Conservation (phyloP, 2,113 vertebrate species). For the Trichechus manatus region DNA sequence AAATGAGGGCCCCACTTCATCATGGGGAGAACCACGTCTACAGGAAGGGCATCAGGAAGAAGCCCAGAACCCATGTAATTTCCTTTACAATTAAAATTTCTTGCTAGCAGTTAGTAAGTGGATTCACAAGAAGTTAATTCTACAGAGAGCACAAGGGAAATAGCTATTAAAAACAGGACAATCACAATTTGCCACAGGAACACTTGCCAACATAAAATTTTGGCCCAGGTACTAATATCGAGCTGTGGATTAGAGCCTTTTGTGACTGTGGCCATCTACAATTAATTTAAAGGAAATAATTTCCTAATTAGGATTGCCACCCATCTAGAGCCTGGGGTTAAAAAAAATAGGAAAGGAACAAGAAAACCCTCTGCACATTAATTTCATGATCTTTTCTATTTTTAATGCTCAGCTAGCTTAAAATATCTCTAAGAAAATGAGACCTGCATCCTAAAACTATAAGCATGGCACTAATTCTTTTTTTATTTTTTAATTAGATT, state of each 20-base stretch:
- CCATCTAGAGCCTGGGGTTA: constrained; percentile 60
- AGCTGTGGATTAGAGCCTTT: background rate
- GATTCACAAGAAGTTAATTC: constrained; percentile 57
- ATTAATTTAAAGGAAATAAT: constrained; percentile 61
- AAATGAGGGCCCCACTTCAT: background rate
- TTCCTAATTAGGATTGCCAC: constrained; percentile 54
- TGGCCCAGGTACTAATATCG: constrained; percentile 44
- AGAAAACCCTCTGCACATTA: background rate
- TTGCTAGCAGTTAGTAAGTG: constrained; percentile 56
- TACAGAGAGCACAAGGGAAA: constrained; percentile 48
- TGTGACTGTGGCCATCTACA: constrained; percentile 38
- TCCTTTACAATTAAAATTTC: constrained; percentile 72
- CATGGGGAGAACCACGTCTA: background rate
- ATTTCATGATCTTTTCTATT: constrained; percentile 34
- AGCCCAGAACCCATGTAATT: constrained; percentile 47
- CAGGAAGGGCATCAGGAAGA: background rate
- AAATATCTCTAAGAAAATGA: constrained; percentile 43
- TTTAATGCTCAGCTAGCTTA: constrained; percentile 55
- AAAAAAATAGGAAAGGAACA: background rate
- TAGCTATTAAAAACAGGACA: constrained; percentile 72
- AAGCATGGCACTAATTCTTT: background rate
- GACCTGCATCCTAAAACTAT: constrained; percentile 18
- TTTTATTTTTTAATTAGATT: constrained; percentile 62
- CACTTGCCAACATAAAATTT: constrained; percentile 54
- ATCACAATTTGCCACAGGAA: constrained; percentile 70